Conservation (phyloP, 2,113 vertebrate species). For the Tinamus guttatus region DNA sequence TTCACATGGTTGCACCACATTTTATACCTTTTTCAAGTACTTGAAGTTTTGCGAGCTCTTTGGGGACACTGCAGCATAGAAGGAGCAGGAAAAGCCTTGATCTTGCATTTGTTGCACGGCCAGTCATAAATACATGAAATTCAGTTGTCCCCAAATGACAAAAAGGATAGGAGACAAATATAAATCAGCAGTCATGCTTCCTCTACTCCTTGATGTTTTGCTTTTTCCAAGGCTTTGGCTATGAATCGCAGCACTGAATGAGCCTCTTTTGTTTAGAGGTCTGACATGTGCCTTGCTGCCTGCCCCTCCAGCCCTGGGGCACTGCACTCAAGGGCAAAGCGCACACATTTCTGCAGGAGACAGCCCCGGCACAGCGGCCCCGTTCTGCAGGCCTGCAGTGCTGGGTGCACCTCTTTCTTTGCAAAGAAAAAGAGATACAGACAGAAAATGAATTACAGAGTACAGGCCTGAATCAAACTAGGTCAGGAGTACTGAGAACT, state of each 20-base stretch:
- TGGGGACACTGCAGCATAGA: slow-evolving; percentile 10
- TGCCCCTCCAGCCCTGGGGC: background rate
- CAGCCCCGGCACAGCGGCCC: background rate
- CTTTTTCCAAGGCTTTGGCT: slow-evolving; percentile 27
- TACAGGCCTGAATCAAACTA: background rate
- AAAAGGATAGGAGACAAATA: slow-evolving; percentile 35
- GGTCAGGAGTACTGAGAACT: background rate
- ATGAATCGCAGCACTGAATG: background rate
- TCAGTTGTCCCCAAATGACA: background rate
- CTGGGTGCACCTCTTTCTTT: rapidly evolving
- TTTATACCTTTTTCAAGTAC: background rate
- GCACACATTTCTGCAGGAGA: background rate
- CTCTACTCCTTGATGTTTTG: background rate
- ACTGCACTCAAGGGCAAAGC: background rate
- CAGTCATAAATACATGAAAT: slow-evolving; percentile 54
- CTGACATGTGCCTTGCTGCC: background rate
- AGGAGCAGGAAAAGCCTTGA: slow-evolving; percentile 12
- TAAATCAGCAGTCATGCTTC: slow-evolving; percentile 57
- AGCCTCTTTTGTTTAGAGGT: background rate
- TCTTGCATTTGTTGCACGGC: slow-evolving; percentile 27
- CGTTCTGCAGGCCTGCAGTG: background rate
- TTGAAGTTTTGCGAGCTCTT: slow-evolving; percentile 4
- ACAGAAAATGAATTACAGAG: background rate
- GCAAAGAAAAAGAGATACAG: background rate
- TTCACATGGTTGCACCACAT: background rate